Conservation (phyloP, 2,797 vertebrate genomes). For the Sebastes matsubarae region DNA sequence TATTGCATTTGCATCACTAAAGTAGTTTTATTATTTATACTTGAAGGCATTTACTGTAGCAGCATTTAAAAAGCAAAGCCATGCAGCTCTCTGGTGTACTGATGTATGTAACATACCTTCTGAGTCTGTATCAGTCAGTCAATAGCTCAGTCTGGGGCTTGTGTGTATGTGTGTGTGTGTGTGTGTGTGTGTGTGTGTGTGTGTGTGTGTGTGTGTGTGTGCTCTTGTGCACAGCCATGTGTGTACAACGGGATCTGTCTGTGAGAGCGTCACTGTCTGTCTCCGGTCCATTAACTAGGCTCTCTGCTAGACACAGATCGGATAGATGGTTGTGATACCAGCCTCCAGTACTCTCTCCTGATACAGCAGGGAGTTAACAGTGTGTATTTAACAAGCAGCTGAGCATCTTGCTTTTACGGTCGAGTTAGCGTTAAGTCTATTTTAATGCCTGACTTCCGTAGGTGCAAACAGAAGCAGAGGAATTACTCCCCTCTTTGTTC, state of each 20-base stretch:
- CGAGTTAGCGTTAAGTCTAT: constrained; percentile 27
- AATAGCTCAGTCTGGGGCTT: constrained; percentile 60
- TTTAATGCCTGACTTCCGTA: constrained; percentile 50
- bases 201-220: not conserved
- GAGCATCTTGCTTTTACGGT: constrained; percentile 45
- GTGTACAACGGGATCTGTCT: constrained; percentile 60
- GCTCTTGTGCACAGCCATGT: constrained; percentile 49
- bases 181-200: constrained; percentile 11
- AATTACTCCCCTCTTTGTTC: constrained; percentile 24
- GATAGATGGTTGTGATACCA: constrained; percentile 70
- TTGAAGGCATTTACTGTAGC: constrained; percentile 17
- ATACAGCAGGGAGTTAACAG: constrained; percentile 46
- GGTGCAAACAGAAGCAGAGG: constrained; percentile 39
- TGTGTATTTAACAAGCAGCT: constrained; percentile 60
- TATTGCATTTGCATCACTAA: constrained; percentile 7
- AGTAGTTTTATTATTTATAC: constrained; percentile 40
- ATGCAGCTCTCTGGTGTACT: constrained; percentile 29
- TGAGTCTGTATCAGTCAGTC: constrained; percentile 64
- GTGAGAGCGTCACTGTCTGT: constrained; percentile 74
- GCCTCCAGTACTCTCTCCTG: constrained; percentile 49
- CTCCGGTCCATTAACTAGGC: constrained; percentile 77
- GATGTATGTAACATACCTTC: constrained; percentile 56
- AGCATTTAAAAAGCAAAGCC: constrained; percentile 32
- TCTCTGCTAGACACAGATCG: constrained; percentile 75
- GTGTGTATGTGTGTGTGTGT: constrained; percentile 26